Evolutionary conservation across 2,113 vertebrate species (phyloP), one percentile per base, ranked within the genome.

Genomic region (Eurystomus gularis): DNA sequence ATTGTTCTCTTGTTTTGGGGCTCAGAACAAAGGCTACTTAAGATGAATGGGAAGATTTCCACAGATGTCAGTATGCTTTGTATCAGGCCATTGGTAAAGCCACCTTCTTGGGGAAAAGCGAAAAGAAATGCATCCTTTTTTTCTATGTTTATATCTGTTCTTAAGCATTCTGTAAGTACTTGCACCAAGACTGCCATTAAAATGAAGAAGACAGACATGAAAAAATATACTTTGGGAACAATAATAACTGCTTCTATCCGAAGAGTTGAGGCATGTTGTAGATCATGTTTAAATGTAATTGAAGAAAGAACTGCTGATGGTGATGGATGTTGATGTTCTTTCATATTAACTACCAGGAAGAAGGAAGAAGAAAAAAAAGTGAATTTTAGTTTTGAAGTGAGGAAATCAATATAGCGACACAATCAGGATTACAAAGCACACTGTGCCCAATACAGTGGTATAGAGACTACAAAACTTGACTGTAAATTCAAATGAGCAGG

Each of bases 281-380:
- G 52, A 86, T 95, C 62, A 65, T 6, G 26, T 85, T 55, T 95
- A 94, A 82, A 94, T 94, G 85, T 75, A 93, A 57, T 55, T 93
- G 69, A 70, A 96, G 55, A 93, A 86, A 91, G 54, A 93, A 64
- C n/a, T 88, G 31, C 60, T 95, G 82, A 82, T 35, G 51, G 18
- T 90, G 78, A 93, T 94, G 82, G 90, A 97, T 96, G 81, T 17
- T 14, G 12, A 46, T 90, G 11, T 69, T 96, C 31, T 39, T 66
- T 91, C 75, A 62, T n/a, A 85, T 79, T 42, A 96, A 87, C 40
- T 61, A 72, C 39, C 39, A 95, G 77, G 88, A 76, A 86, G 75
- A 62, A 91, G 85, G 24, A 61, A 54, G n/a, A n/a, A 48, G 5
- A 39, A 11, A 80, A 90, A 83, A 60, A 33, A 68, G 40, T 33